Evolutionary conservation across 2,888 invertebrate species (phyloP).

Genomic region (Cephalotes varians): DNA sequence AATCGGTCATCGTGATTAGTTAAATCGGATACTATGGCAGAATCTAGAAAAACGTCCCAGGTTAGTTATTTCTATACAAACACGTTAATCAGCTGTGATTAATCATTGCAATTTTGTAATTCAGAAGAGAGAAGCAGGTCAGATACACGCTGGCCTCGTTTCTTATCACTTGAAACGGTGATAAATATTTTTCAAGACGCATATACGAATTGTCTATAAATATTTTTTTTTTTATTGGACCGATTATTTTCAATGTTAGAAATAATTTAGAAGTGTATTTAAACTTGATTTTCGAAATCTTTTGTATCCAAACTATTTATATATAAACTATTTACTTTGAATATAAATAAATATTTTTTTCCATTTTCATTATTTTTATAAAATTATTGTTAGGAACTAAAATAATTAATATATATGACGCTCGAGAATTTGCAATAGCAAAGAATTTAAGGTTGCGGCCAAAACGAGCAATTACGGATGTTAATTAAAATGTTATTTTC

Average conservation of each 20-base stretch:
- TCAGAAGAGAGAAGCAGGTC: not conserved
- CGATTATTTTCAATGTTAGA: not conserved
- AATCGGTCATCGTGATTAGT: not conserved
- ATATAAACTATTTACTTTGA: not conserved
- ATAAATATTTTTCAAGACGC: not conserved
- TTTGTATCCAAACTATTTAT: not conserved
- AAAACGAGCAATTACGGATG: no score
- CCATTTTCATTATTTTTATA: not conserved
- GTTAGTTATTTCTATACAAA: not conserved
- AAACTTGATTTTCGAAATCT: not conserved
- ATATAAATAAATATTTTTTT: not conserved
- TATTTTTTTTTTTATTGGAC: not conserved
- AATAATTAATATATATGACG: no score
- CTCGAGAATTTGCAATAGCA: no score
- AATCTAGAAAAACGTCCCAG: not conserved
- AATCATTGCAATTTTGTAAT: not conserved
- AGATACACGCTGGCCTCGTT: not conserved
- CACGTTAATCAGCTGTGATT: not conserved
- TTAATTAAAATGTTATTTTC: no score
- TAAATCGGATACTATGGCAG: not conserved
- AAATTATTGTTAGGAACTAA: not conserved
- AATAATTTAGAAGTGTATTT: not conserved
- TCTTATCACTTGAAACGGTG: conserved; percentile 11
- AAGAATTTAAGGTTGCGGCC: no score
- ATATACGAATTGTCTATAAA: not conserved